Evolutionary conservation across 2,888 invertebrate species (phyloP).

Genomic region (Euphydryas editha): DNA sequence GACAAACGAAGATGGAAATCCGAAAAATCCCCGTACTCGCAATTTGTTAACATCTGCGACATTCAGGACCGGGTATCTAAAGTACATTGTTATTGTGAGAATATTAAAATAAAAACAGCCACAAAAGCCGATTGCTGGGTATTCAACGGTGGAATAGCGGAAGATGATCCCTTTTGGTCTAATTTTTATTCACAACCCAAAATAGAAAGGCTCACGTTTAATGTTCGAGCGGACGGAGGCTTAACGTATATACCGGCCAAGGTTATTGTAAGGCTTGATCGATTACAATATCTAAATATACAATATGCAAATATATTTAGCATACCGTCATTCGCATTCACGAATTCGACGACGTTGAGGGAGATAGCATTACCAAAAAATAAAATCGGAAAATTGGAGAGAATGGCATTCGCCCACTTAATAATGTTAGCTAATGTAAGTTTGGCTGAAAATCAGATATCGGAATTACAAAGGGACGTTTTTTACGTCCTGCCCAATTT

Average conservation of each 20-base stretch:
- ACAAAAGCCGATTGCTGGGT: slow-evolving; percentile 91
- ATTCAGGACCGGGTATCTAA: slow-evolving; percentile 81
- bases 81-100: slow-evolving; percentile 87
- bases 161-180: slow-evolving; percentile 89
- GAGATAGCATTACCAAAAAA: slow-evolving; percentile 89
- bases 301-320: slow-evolving; percentile 89
- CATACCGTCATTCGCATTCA: slow-evolving; percentile 89
- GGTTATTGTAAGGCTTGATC: slow-evolving; percentile 86
- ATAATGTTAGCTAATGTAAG: slow-evolving; percentile 87
- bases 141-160: slow-evolving; percentile 87
- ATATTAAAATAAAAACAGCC: slow-evolving; percentile 81
- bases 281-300: slow-evolving; percentile 87
- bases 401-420: slow-evolving; percentile 89
- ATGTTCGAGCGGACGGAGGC: slow-evolving; percentile 87
- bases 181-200: slow-evolving; percentile 89
- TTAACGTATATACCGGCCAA: slow-evolving; percentile 89
- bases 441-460: slow-evolving; percentile 90
- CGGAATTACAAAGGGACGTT: slow-evolving; percentile 88
- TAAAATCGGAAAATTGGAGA: slow-evolving; percentile 87
- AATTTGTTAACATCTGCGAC: slow-evolving; percentile 83
- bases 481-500: slow-evolving; percentile 90
- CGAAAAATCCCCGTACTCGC: slow-evolving; percentile 70
- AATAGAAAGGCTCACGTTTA: slow-evolving; percentile 87
- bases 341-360: slow-evolving; percentile 87
- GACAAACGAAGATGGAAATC: slow-evolving; percentile 78